These are phyloP conservation scores for Cotesia chilonis DNA, from an alignment of 1,140 invertebrate species.

Conservation along the genomic window DNA sequence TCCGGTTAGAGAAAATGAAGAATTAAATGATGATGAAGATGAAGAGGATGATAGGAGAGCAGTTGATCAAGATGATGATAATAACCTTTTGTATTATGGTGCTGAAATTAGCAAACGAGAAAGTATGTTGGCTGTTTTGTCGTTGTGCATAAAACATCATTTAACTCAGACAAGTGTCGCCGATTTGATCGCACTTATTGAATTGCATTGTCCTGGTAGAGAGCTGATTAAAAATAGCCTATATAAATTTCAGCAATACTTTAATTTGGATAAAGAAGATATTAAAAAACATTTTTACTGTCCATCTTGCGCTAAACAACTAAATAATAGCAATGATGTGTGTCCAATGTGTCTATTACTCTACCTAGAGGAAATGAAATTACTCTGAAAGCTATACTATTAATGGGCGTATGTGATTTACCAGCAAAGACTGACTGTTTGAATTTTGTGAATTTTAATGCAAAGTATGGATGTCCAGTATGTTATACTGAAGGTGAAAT, in stretches of 20 bases:
- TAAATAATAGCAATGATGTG: slow-evolving; percentile 2
- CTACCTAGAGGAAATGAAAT: slow-evolving; percentile 3
- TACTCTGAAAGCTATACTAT: slow-evolving; percentile 24
- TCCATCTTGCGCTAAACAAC: background rate
- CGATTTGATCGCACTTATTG: background rate
- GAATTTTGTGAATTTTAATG: slow-evolving; percentile 38
- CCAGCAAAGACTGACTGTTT: slow-evolving; percentile 34
- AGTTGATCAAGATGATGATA: background rate
- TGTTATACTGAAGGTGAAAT: slow-evolving; percentile 29
- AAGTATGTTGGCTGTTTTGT: background rate
- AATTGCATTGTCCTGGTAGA: background rate
- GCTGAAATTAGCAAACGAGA: background rate
- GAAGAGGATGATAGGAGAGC: background rate
- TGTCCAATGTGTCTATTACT: slow-evolving; percentile 11
- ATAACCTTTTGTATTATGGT: background rate
- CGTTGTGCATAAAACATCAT: background rate
- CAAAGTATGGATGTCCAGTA: slow-evolving; percentile 32
- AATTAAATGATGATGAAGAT: background rate
- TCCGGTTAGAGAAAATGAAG: background rate
- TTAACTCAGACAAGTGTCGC: background rate
- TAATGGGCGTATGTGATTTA: slow-evolving; percentile 28
- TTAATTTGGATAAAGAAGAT: slow-evolving; percentile 1
- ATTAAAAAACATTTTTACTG: slow-evolving; percentile 35
- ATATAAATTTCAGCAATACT: slow-evolving; percentile 4
- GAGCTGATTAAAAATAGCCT: background rate